Conservation (phyloP, 2,113 vertebrate genomes). For the Elachura formosa region DNA sequence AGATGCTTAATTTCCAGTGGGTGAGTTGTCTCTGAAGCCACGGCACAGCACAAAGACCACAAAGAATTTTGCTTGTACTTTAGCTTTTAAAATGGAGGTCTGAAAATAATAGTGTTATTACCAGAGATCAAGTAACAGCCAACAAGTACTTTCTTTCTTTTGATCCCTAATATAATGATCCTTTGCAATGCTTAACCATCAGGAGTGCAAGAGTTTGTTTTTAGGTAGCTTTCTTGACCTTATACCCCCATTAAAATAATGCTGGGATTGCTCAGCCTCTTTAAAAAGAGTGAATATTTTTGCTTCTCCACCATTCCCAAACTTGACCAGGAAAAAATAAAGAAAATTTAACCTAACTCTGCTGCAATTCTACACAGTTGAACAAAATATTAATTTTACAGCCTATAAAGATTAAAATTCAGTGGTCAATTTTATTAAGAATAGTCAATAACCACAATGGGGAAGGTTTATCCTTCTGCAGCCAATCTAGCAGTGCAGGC, state of each 20-base stretch:
- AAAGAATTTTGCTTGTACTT: constrained; percentile 11
- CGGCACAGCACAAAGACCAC: background rate
- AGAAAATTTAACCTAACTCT: background rate
- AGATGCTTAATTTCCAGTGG: constrained; percentile 14
- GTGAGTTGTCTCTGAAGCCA: background rate
- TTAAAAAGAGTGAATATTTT: background rate
- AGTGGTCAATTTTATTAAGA: background rate
- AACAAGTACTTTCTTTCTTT: constrained; percentile 12
- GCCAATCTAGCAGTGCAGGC: background rate
- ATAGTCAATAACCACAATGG: background rate
- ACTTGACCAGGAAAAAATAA: background rate
- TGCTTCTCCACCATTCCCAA: background rate
- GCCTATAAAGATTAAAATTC: background rate
- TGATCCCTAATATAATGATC: background rate
- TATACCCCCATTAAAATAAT: background rate
- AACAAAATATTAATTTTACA: background rate
- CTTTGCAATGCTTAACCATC: background rate
- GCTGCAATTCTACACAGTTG: background rate
- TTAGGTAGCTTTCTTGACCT: background rate
- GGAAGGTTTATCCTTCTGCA: background rate
- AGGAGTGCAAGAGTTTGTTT: background rate
- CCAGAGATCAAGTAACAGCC: background rate
- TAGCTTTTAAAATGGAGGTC: background rate
- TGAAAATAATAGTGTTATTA: constrained; percentile 19
- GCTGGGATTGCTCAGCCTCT: background rate